A percentile compares a stretch with the other conserved stretches of the same genome.
Evolutionary conservation across 2,888 invertebrate species (phyloP).

Genomic region (Bembecia ichneumoniformis): DNA sequence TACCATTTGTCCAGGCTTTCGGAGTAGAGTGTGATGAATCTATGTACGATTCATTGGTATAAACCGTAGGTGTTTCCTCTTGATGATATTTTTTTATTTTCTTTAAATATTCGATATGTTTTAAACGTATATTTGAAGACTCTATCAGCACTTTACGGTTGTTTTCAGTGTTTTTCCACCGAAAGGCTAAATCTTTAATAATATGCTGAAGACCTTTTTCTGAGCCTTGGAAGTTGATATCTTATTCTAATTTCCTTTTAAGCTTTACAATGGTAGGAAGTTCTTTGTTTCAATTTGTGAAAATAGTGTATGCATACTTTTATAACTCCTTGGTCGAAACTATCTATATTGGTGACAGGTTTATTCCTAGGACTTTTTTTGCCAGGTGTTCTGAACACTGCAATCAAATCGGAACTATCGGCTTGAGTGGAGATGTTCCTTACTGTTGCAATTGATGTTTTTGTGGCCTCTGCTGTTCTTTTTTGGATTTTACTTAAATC

Average conservation of each 20-base stretch:
- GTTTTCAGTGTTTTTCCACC: conserved; percentile 16
- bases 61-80: conserved; percentile 8
- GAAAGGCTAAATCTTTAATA: conserved; percentile 14
- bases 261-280: conserved; percentile 17
- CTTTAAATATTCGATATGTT: conserved; percentile 16
- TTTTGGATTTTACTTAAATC: no score
- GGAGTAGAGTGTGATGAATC: no score
- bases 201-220: conserved; percentile 12
- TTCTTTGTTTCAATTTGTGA: conserved; percentile 20
- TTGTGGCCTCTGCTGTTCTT: conserved; percentile 9
- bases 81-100: conserved; percentile 8
- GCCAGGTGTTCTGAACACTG: conserved; percentile 19
- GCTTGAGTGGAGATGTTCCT: conserved; percentile 6
- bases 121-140: no score
- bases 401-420: conserved; percentile 9
- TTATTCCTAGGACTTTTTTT: conserved; percentile 16
- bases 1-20: no score
- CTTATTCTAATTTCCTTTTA: conserved; percentile 8
- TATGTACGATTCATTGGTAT: no score
- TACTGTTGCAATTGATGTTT: conserved; percentile 9
- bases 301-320: conserved; percentile 25
- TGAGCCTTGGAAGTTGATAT: conserved; percentile 13
- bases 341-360: conserved; percentile 18
- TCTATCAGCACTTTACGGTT: conserved; percentile 18
- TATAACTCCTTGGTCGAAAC: conserved; percentile 21